Base-by-base conservation (phyloP, 30 jellyfish, hydroid and myxozoan species). In the Rhopilema esculentum region DNA sequence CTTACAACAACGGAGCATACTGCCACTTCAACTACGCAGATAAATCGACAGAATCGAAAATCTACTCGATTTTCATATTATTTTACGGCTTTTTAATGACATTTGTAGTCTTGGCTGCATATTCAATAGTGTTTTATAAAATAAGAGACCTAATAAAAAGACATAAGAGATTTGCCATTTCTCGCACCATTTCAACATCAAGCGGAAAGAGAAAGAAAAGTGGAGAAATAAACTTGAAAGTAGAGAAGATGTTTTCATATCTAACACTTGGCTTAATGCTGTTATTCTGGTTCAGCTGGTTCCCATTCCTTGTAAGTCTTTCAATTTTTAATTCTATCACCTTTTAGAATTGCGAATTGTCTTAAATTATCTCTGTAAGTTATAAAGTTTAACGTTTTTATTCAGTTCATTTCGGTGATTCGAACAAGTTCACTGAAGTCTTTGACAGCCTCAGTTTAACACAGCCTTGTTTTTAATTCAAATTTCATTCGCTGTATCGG, bases 231-330 rank as follows among this genome's bases (percentile, higher is more conserved):
- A 71, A 92, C 76, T 75, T 92, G 79, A 92, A 92, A 83, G 93
- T 90, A 7, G 98, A 92, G 77, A 87, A 75, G 49, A 92, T 92
- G 98, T 92, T 92, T 72, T 92, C 97, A 0, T 92, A 92, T 69
- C 53, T 92, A 84, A 88, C 98, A 1, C 95, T 92, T n/a, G 97
- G 95, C 16, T 73, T 92, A 73, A 88, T 92, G 92, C 75, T 88
- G 1, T 70, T 92, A 16, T 92, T 92, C 63, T 92, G 98, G 98
- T 87, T 92, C 91, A 92, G 98, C 69, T 92, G 98, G 98, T 87
- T 92, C n/a, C 98, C 98, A 77, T 92, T 92, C 72, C 64, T 92
- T 97, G 98, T 92, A 53, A 87, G 98, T 87, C 16, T 25, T 19
- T 81, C 17, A 19, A 16, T n/a, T 8, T 15, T 1, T 66, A 23